A percentile compares a stretch with the other conserved stretches of the same genome.
These are phyloP conservation scores for Pomatorhinus ruficollis DNA, from an alignment of 2,113 vertebrate genomes.

Conservation along the genomic window DNA sequence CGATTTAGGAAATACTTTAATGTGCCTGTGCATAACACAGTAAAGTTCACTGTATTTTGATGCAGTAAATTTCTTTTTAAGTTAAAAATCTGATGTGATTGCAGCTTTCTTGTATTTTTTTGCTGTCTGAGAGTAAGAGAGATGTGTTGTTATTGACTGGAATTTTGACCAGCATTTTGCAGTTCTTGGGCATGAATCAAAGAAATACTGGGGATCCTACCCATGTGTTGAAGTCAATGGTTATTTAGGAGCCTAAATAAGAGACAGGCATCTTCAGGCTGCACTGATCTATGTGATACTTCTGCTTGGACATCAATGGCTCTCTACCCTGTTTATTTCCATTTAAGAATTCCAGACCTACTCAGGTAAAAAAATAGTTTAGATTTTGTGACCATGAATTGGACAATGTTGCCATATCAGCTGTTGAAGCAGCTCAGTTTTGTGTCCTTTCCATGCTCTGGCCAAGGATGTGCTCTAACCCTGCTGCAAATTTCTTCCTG, in stretches of 20 bases:
- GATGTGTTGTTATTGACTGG: background rate
- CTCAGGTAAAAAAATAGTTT: background rate
- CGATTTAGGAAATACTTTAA: background rate
- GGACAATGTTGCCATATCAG: background rate
- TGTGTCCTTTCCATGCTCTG: background rate
- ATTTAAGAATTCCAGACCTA: background rate
- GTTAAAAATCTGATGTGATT: background rate
- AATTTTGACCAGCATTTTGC: background rate
- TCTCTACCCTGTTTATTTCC: background rate
- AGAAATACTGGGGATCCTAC: background rate
- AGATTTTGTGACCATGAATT: background rate
- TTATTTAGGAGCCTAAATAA: background rate
- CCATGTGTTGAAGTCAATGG: background rate
- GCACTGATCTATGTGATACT: background rate
- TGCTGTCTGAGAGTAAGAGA: background rate
- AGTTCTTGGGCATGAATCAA: background rate
- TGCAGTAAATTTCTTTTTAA: background rate
- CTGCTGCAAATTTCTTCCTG: background rate
- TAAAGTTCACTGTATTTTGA: background rate
- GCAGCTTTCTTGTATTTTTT: background rate
- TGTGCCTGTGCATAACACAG: background rate
- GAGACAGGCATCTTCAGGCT: background rate
- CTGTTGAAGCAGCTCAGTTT: background rate
- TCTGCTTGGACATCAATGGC: background rate
- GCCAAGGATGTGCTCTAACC: background rate